A percentile compares a stretch with the other conserved stretches of the same genome.
Conservation (phyloP, 2,113 vertebrate species). For the Podarcis raffonei region DNA sequence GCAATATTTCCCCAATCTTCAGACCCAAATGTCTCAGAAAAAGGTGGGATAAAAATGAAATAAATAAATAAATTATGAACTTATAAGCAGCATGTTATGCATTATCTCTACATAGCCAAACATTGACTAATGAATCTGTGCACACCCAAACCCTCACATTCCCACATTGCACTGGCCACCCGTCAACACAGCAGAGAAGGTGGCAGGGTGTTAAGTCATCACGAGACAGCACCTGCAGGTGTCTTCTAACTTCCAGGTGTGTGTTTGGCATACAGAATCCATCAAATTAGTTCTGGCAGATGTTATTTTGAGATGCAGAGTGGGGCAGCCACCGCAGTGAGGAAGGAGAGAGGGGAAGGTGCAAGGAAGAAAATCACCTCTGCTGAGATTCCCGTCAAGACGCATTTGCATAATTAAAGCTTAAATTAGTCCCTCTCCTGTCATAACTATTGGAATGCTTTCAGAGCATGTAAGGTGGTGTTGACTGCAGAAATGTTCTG, state of each 20-base stretch:
- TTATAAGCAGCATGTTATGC: no score
- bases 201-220: neutral
- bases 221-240: neutral
- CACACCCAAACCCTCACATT: no score
- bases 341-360: neutral
- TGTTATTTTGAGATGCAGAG: neutral
- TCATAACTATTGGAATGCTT: neutral
- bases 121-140: no score
- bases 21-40: no score
- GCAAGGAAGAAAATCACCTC: neutral
- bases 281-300: neutral
- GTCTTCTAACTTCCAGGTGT: neutral
- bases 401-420: conserved; percentile 31
- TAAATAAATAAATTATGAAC: no score
- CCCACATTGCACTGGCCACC: neutral
- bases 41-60: no score
- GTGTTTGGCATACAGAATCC: neutral
- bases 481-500: neutral
- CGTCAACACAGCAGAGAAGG: neutral
- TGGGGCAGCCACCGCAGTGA: neutral
- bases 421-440: conserved; percentile 10
- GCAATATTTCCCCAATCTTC: no score
- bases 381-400: neutral
- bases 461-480: neutral
- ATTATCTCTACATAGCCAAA: no score